phyloP scores from a whole-genome alignment of 2,113 vertebrate genomes.

The Oryzias curvinotus region DNA sequence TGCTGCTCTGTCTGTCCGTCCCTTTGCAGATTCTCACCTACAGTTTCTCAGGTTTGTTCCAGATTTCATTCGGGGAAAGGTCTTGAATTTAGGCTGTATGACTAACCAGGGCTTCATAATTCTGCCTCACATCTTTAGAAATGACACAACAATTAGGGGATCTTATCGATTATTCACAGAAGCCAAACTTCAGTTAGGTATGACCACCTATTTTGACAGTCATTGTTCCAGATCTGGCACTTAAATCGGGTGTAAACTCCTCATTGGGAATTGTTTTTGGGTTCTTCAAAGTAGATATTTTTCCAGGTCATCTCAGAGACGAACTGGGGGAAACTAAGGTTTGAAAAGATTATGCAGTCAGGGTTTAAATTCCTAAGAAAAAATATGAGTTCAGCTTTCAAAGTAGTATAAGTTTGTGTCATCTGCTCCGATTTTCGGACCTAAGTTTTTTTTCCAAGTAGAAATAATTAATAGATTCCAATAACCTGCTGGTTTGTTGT shows the following conservation, averaged over 20 bases:
- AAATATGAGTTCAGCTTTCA: too few relatives aligned
- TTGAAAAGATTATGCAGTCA: too few relatives aligned
- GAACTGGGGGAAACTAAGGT: too few relatives aligned
- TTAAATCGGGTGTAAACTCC: background rate
- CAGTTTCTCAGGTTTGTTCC: slow-evolving; percentile 9
- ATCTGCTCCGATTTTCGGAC: too few relatives aligned
- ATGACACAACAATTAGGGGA: background rate
- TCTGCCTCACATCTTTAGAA: too few relatives aligned
- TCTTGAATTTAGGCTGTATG: too few relatives aligned
- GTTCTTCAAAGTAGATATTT: background rate
- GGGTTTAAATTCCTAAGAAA: too few relatives aligned
- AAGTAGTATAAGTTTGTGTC: too few relatives aligned
- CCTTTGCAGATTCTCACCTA: slow-evolving; percentile 5
- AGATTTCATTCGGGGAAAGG: background rate
- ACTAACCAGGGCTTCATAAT: too few relatives aligned
- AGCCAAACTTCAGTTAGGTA: slow-evolving; percentile 22
- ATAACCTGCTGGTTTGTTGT: too few relatives aligned
- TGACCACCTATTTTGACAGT: background rate
- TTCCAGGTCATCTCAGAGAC: background rate
- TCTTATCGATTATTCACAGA: slow-evolving; percentile 46
- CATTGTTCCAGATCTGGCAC: slow-evolving; percentile 8
- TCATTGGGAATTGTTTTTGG: background rate
- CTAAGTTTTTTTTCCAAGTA: too few relatives aligned
- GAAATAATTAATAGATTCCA: too few relatives aligned
- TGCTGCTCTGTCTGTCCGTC: background rate